Base-by-base conservation (phyloP, 2,797 vertebrate genomes). In the Sebastes hopkinsi region DNA sequence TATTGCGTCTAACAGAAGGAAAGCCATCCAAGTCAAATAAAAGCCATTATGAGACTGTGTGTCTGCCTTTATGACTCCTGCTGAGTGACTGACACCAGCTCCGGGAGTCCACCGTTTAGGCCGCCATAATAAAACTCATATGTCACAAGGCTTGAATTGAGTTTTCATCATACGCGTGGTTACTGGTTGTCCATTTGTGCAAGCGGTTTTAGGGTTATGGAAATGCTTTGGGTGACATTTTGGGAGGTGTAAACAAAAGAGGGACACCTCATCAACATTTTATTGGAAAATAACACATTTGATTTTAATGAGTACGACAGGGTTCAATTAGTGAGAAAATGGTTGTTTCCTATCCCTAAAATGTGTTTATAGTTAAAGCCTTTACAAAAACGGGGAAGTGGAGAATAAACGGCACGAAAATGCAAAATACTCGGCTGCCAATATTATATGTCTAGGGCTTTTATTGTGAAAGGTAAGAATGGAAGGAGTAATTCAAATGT, bases 1-100 rank as follows among this genome's bases (percentile, higher is more conserved):
- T 81, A 87, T 88, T 89, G 81, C 65, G 72, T 85, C 71, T 75
- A 88, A 87, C 79, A 88, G 86, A 90, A 62, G 61, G 60, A 85
- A 85, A 90, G 67, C 16, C 65, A 69, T 86, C 84, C 74, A 83
- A 88, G 87, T 88, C 76, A 83, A 93, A 92, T 89, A 88, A 92
- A 90, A 85, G 34, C 74, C 8, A 74, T 91, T 78, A 91, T 85
- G 81, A 88, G 84, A 64, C 80, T 38, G 66, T 76, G 74, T 72
- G 83, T 90, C 16, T 20, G 77, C 71, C 70, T 77, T 86, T 88
- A 85, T 75, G 90, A 88, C 86, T 82, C 75, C 85, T 81, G 71
- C 78, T 78, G 82, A 88, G 74, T 79, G 88, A 87, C 75, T 81
- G 90, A 90, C 87, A 86, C 34, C 55, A 61, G 88, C 81, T 79